Conservation (phyloP, 2,797 vertebrate genomes). For the Pyrrhura leucotis region DNA sequence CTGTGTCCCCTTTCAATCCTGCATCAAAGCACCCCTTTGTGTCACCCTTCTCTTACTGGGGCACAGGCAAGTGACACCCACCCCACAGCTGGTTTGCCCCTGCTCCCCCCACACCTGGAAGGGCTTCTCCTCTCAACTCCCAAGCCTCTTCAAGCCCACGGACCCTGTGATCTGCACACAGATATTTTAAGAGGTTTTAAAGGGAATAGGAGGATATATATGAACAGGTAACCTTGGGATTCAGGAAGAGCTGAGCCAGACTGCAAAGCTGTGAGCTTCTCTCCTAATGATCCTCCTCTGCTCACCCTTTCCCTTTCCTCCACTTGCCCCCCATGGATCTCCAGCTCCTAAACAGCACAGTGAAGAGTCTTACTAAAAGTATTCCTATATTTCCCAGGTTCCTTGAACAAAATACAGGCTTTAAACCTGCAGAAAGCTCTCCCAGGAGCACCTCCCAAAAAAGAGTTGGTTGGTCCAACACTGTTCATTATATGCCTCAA, state of each 20-base stretch:
- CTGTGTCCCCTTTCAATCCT: not conserved
- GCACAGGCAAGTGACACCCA: not conserved
- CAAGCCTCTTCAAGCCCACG: not conserved
- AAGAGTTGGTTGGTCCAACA: not conserved
- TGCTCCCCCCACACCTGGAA: not conserved
- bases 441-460: not conserved
- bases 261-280: not conserved
- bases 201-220: not conserved
- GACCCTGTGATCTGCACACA: not conserved
- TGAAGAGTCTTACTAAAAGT: not conserved
- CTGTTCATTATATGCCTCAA: not conserved
- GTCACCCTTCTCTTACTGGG: not conserved
- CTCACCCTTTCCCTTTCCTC: not conserved
- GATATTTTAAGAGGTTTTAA: not conserved
- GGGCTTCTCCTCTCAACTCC: not conserved
- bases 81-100: accelerated
- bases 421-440: not conserved
- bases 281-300: not conserved
- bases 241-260: not conserved
- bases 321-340: not conserved
- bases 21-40: not conserved
- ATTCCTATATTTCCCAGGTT: not conserved
- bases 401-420: not conserved
- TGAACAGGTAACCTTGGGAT: not conserved
- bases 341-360: not conserved